Evolutionary conservation across 2,113 vertebrate genomes (phyloP).

Genomic region (Pholis gunnellus): DNA sequence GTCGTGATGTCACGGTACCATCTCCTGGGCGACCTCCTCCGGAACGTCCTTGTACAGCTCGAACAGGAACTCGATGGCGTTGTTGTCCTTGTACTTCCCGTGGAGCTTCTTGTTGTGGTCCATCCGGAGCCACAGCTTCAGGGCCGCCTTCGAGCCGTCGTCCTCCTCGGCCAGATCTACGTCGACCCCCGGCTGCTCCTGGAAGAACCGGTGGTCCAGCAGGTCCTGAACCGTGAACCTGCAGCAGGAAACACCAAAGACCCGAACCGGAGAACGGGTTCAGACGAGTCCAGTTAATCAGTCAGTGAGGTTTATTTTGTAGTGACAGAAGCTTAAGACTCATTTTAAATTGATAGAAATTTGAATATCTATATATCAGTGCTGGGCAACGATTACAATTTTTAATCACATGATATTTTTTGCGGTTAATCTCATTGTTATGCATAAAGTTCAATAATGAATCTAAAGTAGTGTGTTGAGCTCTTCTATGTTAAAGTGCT

Average conservation of each 20-base stretch:
- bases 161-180: conserved; percentile 96
- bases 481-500: too few species aligned
- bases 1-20: conserved; percentile 82
- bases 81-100: conserved; percentile 95
- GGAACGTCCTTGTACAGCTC: conserved; percentile 94
- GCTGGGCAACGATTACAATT: too few species aligned
- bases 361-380: too few species aligned
- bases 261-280: too few species aligned
- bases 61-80: conserved; percentile 96
- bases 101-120: conserved; percentile 91
- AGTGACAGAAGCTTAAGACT: too few species aligned
- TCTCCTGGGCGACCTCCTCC: conserved; percentile 96
- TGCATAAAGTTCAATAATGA: too few species aligned
- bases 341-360: too few species aligned
- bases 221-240: conserved; percentile 97
- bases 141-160: conserved; percentile 76
- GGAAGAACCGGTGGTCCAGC: conserved; percentile 94
- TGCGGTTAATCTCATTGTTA: too few species aligned
- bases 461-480: too few species aligned
- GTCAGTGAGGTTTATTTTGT: too few species aligned
- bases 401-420: too few species aligned
- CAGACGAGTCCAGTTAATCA: too few species aligned
- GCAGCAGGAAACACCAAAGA: neutral
- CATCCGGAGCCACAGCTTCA: conserved; percentile 96
- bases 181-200: conserved; percentile 87